Evolutionary conservation across 2,797 vertebrate species (phyloP).

Genomic region (Thaleichthys pacificus): DNA sequence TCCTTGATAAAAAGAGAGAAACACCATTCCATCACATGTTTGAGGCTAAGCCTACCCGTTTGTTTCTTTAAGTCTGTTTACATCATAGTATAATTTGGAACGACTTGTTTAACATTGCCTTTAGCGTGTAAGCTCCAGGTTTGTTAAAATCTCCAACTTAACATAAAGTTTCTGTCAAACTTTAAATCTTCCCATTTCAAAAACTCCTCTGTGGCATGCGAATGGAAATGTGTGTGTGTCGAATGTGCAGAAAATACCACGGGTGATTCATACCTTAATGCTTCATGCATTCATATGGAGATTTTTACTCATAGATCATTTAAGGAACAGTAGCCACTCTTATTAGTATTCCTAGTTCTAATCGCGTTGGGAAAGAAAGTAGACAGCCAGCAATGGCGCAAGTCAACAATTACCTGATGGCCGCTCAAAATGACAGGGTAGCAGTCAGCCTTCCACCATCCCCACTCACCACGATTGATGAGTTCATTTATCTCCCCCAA

Average conservation of each 20-base stretch:
- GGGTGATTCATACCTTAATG: constrained; percentile 38
- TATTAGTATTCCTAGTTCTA: constrained; percentile 42
- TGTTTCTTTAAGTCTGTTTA: too few species aligned
- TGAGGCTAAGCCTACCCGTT: too few species aligned
- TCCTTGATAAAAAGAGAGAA: constrained; percentile 8
- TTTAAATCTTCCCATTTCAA: constrained; percentile 16
- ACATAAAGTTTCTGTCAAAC: not conserved
- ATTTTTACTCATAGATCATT: constrained; percentile 48
- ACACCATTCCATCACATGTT: constrained; percentile 1
- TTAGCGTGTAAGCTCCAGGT: not conserved
- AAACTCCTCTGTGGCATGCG: too few species aligned
- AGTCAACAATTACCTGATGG: constrained; percentile 80
- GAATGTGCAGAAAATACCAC: constrained; percentile 13
- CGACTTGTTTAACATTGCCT: too few species aligned
- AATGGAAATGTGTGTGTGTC: not conserved
- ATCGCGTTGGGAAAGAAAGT: constrained; percentile 43
- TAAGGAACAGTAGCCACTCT: constrained; percentile 24
- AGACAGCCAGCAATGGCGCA: constrained; percentile 65
- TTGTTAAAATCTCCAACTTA: not conserved
- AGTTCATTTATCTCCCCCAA: constrained; percentile 78
- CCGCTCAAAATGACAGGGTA: constrained; percentile 77
- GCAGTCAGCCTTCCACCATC: constrained; percentile 67
- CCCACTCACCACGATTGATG: constrained; percentile 74
- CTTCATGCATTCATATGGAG: constrained; percentile 48
- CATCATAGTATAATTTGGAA: too few species aligned